phyloP scores from a whole-genome alignment of 1,140 invertebrate genomes.

The Berghia stephanieae region DNA sequence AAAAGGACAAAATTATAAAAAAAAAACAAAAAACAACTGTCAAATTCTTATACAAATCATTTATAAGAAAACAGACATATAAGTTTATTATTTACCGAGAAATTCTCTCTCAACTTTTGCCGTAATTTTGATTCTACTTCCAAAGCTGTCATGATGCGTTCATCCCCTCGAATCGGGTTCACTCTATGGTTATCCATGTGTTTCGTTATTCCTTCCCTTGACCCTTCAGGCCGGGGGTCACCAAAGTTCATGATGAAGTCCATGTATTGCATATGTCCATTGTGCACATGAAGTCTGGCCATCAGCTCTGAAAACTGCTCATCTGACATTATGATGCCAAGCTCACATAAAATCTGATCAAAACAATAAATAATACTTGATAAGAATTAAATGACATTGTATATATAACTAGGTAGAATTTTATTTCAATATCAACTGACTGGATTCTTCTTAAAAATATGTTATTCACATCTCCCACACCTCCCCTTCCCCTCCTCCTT shows the following conservation, averaged over 20 bases:
- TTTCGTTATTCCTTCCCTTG: conserved; percentile 22
- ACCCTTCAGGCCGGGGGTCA: conserved; percentile 51
- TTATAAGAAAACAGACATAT: background rate
- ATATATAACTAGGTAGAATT: too few relatives aligned
- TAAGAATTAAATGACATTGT: background rate
- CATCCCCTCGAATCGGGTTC: conserved; percentile 59
- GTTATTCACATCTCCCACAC: too few relatives aligned
- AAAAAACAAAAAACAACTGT: too few relatives aligned
- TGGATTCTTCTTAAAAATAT: too few relatives aligned
- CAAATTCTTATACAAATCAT: background rate
- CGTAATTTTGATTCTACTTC: conserved; percentile 56
- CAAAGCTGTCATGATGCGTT: conserved; percentile 58
- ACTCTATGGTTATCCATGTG: conserved; percentile 55
- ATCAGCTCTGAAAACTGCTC: conserved; percentile 60
- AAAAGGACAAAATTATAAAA: too few relatives aligned
- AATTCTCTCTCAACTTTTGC: conserved; percentile 62
- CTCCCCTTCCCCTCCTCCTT: too few relatives aligned
- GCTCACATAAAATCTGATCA: conserved; percentile 50
- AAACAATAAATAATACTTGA: background rate
- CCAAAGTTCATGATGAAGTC: conserved; percentile 60
- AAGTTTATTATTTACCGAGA: conserved; percentile 52
- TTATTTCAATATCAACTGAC: too few relatives aligned
- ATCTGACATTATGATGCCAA: conserved; percentile 57
- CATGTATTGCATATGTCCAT: conserved; percentile 56
- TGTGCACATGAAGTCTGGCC: conserved; percentile 50